Base-by-base conservation (phyloP, 2,888 invertebrate species). In the Apantesis nais region DNA sequence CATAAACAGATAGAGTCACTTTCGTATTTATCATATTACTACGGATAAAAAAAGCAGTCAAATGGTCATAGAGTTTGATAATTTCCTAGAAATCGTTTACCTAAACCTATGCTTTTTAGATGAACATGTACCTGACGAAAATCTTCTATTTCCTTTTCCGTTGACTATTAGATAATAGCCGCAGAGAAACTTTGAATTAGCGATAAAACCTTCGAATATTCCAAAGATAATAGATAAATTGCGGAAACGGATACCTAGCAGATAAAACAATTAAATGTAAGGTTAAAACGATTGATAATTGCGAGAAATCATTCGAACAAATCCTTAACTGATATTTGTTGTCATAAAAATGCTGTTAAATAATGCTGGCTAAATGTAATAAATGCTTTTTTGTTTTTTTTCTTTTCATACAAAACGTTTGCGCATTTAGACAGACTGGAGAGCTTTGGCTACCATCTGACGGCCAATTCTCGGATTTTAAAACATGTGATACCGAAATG, bases 101-200 rank as follows among this genome's bases (percentile, higher is more conserved):
- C 44, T 19, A 39, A 66, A 66, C 29, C 19, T 29, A 39, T 29
- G 16, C 55, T 66, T 58, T 58, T 39, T 39, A 16, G 39, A 39
- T 11, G 5, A 39, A 55, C 55, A 25, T 14, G 25, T 61, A 61
- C 22, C 34, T 61, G 22, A 22, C 39, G 1, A 62, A 25, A 34
- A 41, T 37, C 14, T 63, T 16, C 25, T 19, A 39, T 22, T 22
- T 52, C 48, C 65, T 52, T 31, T n/a, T 68, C 71, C 72, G 65
- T 62, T 44, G 37, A 72, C 68, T 72, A 44, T n/a, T 7, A 22
- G 37, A 25, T 63, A 72, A 69, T 69, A 60, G 19, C 66, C 55
- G 41, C 39, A 68, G 74, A 71, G 74, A 77, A 80, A 80, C 80
- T 81, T 19, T 66, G 60, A 73, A 74, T 67, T 73, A 66, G 11